Base-by-base conservation (phyloP, 2,888 invertebrate genomes). In the Xanthorhoe designata region DNA sequence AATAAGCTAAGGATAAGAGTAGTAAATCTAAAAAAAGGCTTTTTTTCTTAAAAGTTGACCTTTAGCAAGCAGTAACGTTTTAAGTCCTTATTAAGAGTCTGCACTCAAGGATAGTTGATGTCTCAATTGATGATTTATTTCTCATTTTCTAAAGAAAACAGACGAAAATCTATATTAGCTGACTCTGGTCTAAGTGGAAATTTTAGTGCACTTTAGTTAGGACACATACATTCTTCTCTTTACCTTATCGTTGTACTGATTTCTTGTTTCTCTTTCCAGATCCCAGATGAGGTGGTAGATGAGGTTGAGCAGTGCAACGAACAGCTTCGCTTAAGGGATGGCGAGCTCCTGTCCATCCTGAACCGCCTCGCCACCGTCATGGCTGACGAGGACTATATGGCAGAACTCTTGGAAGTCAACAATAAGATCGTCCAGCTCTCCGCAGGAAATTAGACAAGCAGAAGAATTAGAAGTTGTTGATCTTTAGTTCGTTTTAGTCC, bases 321-420 rank as follows among this genome's bases (percentile, higher is more conserved):
- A 60, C 97, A 97, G 84, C 94, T 98, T 71, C 95, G 95, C 70
- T 90, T 97, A 77, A 92, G 94, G 19, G 95, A 95, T 71, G 95
- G 95, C 0, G 94, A 95, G 71, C 94, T 98, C 56, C 90, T 95
- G 66, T 94, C 94, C 68, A 94, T 96, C 70, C 90, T 98, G 64
- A 94, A 94, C 75, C 94, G 95, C 18, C 91, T 97, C 64, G 96
- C 96, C 45, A 94, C 94, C 78, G 95, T 97, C 79, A 94, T 97
- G 85, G 93, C 94, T 24, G 97, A 98, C 81, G 94, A 95, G 76
- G 95, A 95, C 75, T 98, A 97, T 83, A 94, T 97, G 83, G 92
- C 93, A 19, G 97, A 97, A 86, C 92, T 97, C 57, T 89, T 97
- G 75, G 95, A 95, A 59, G 95, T 98, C 80, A 97, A 98, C 88